These are phyloP conservation scores for Sander lucioperca DNA, from an alignment of 2,113 vertebrate genomes.

Conservation along the genomic window DNA sequence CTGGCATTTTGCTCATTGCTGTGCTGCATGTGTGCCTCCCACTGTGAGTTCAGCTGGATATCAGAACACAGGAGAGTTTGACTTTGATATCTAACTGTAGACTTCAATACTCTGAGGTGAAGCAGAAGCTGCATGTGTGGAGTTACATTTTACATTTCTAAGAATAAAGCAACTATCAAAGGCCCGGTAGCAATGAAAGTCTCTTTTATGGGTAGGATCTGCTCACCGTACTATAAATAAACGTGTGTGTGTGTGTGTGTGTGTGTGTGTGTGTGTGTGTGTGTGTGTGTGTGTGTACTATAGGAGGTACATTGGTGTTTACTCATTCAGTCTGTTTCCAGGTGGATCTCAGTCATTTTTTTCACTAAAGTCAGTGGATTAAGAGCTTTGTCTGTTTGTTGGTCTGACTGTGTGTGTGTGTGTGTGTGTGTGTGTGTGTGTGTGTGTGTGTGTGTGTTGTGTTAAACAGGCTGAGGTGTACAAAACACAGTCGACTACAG, in stretches of 20 bases:
- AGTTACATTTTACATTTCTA: not conserved
- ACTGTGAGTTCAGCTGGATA: slow-evolving; percentile 30
- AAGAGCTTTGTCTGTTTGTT: too few relatives aligned
- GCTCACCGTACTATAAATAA: not conserved
- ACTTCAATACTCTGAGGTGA: not conserved
- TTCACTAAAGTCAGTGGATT: too few relatives aligned
- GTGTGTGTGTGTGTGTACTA: too few relatives aligned
- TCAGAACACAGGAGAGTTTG: slow-evolving; percentile 3
- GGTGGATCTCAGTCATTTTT: too few relatives aligned
- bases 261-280: too few relatives aligned
- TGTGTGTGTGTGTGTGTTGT: not conserved
- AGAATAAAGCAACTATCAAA: not conserved
- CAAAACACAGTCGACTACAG: too few relatives aligned
- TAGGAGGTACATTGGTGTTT: too few relatives aligned
- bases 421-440: not conserved
- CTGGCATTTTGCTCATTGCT: slow-evolving; percentile 11
- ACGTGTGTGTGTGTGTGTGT: not conserved
- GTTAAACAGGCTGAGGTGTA: too few relatives aligned
- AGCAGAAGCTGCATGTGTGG: not conserved
- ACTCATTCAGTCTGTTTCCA: too few relatives aligned
- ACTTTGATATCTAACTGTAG: slow-evolving; percentile 22
- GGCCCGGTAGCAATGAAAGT: not conserved
- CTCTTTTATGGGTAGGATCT: not conserved
- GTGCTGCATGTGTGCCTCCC: not conserved
- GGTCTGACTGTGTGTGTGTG: not conserved